A percentile compares a stretch with the other conserved stretches of the same genome.
These are phyloP conservation scores for Peribatodes rhomboidaria DNA, from an alignment of 2,888 invertebrate species.

Conservation along the genomic window DNA sequence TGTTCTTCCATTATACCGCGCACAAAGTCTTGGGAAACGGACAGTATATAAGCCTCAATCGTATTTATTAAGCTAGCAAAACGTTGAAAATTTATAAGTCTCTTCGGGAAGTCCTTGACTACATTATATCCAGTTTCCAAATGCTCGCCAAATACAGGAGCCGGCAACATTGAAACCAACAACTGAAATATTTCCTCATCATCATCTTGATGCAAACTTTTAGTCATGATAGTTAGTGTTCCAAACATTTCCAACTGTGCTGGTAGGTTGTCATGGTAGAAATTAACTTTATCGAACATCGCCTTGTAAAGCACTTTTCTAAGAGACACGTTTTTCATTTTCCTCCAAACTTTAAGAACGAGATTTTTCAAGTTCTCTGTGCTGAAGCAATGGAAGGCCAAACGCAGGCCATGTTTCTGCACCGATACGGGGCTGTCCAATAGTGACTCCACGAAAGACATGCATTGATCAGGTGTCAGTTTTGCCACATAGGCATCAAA, in stretches of 20 bases:
- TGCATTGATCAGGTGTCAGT: constrained; percentile 54
- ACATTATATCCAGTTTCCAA: constrained; percentile 12
- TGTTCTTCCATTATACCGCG: constrained; percentile 13
- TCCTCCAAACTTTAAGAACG: constrained; percentile 58
- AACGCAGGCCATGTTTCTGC: constrained; percentile 66
- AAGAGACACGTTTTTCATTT: constrained; percentile 62
- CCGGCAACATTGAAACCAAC: constrained; percentile 32
- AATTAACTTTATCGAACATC: constrained; percentile 53
- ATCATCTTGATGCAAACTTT: constrained; percentile 60
- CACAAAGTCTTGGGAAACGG: not conserved
- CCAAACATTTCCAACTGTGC: constrained; percentile 55
- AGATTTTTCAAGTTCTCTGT: constrained; percentile 55
- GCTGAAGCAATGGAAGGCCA: constrained; percentile 64
- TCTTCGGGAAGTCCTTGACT: constrained; percentile 40
- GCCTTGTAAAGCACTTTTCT: constrained; percentile 60
- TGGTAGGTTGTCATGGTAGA: constrained; percentile 30
- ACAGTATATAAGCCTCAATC: not conserved
- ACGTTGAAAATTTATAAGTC: constrained; percentile 8
- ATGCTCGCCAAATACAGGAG: not conserved
- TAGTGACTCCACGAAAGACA: constrained; percentile 58
- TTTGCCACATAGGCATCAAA: constrained; percentile 60
- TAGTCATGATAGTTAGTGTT: constrained; percentile 57
- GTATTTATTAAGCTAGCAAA: not conserved
- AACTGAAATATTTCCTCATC: constrained; percentile 57
- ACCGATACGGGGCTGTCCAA: constrained; percentile 63